Evolutionary conservation across 2,888 invertebrate species (phyloP), one percentile per base, ranked within the genome.

Genomic region (Hartigia nigra): DNA sequence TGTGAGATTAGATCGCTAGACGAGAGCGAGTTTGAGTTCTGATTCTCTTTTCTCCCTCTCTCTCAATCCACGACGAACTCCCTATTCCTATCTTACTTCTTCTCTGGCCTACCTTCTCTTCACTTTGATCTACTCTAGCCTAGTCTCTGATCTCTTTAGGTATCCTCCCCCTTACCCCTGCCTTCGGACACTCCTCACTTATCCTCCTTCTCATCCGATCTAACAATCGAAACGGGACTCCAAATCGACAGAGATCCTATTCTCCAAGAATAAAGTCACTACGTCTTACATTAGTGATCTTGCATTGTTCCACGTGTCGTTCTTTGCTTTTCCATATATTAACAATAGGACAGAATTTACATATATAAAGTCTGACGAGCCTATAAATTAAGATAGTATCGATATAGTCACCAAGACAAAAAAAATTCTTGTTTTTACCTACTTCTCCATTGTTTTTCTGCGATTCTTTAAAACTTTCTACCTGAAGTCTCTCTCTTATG

Each of bases 1-100:
- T 87, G 87, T 81, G 77, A 88, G 90, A 90, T 90, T 90, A 90
- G 88, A 90, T 90, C 90, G 86, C 89, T 89, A 90, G 89, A 88
- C 88, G 87, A 86, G 86, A 86, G 84, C 81, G 81, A 85, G 86
- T 83, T 84, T 84, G 83, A 83, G 79, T 79, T 79, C 32, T 80
- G 81, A 76, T 79, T 74, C 76, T 78, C 36, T 79, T 70, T 77
- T 76, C 80, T 78, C 76, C 70, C 32, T 32, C 82, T 77, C 72
- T 72, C 12, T 72, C 23, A 9, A 55, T 55, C 39, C 55, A 1
- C 23, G 9, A 5, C 23, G 23, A 23, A 55, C 55, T 55, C 55
- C 55, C 55, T 55, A 23, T 55, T 23, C 9, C 23, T 55, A 5
- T 55, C 55, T 55, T 55, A 55, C 55, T 55, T 55, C 23, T 55